phyloP scores from a whole-genome alignment of 2,113 vertebrate genomes.

The Mesoclemmys tuberculata region DNA sequence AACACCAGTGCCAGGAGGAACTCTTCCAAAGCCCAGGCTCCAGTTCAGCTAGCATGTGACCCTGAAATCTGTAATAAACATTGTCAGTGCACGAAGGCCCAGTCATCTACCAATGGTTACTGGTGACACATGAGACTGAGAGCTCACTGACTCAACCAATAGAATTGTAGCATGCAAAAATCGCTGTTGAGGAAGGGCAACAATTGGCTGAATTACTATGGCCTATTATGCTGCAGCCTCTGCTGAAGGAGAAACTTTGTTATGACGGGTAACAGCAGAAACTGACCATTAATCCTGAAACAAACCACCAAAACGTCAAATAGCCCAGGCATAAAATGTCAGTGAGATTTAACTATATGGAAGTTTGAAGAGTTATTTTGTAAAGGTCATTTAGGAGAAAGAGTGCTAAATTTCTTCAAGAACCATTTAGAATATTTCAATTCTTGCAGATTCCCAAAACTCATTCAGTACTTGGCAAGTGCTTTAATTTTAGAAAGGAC shows the following conservation, averaged over 20 bases:
- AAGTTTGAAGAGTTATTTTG: neutral
- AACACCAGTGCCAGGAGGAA: accelerated
- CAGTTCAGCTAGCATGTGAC: neutral
- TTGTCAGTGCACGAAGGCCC: too few species aligned
- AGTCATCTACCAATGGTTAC: too few species aligned
- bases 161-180: neutral
- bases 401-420: neutral
- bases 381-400: neutral
- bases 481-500: neutral
- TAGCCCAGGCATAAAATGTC: neutral
- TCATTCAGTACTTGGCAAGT: neutral
- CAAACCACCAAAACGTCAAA: neutral
- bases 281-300: neutral
- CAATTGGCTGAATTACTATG: neutral
- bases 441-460: neutral
- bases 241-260: neutral
- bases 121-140: neutral
- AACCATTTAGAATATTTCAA: too few species aligned
- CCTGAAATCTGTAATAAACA: too few species aligned
- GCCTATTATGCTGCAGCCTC: neutral
- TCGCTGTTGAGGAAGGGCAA: neutral
- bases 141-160: neutral
- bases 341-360: neutral
- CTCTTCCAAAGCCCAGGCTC: accelerated
- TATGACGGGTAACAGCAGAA: neutral